Base-by-base conservation (phyloP, 2,888 invertebrate genomes). In the Calameuta idolon region DNA sequence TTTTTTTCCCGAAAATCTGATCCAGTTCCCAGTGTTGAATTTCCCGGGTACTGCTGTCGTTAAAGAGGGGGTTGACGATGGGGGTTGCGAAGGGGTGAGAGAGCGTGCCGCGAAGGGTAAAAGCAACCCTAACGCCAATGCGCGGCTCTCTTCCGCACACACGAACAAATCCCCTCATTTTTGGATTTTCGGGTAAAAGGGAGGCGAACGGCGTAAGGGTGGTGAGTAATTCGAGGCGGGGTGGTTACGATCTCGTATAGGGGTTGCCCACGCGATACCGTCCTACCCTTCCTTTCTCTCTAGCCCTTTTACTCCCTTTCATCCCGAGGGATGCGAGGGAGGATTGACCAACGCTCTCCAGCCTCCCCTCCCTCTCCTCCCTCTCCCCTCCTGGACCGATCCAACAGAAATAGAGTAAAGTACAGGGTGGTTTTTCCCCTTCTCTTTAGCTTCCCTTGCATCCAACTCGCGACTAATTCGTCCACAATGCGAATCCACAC, bases 121-220 rank as follows among this genome's bases (percentile, higher is more conserved):
- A 34, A 34, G 23, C 83, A 79, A 85, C 87, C 87, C 86, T 84
- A 40, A 84, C 84, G 86, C 85, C 40, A 82, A 85, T 80, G 77
- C 78, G 81, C 79, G 74, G 74, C 84, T 77, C 83, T 81, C 82
- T 83, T 81, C 80, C 83, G 83, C 84, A 83, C 83, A 83, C 83
- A 84, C 85, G 85, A 84, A 85, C 86, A 85, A 88, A 89, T 89
- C 87, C 89, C 88, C 88, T 88, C 82, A 85, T 88, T 89, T 89
- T 88, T 86, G 87, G 88, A 87, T 88, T 89, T 89, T 88, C 83
- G 86, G 86, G 85, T 84, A 83, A 87, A 87, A 87, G 84, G 83
- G 82, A 82, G 80, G 81, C 77, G 79, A 35, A 77, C 73, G 37
- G 40, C 74, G 77, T 69, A 80, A 82, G 78, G 80, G 80, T 76